Evolutionary conservation across 2,888 invertebrate genomes (phyloP), one percentile per base, ranked within the genome.

Genomic region (Epirrita christyi): DNA sequence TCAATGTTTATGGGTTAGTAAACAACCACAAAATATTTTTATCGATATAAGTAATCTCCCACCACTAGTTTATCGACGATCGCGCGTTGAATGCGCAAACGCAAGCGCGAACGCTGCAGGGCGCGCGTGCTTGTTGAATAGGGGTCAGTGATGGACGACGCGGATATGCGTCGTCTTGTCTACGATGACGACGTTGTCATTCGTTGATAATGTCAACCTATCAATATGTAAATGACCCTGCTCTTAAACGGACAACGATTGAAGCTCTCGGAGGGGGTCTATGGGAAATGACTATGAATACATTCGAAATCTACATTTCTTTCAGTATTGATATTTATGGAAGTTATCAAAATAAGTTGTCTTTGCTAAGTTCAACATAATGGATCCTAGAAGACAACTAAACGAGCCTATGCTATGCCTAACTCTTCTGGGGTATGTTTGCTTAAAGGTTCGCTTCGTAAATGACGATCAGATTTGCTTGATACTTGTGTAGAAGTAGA

Each of bases 41-140:
- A 52, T 58, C 55, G 50, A 41, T 55, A 67, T 68, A 63, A 63
- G 66, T 43, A 57, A 11, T 37, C 38, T 11, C 46, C 38, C 68
- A 61, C 58, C 73, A 66, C 68, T 71, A 60, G 42, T 37, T 27
- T 43, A 59, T 59, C 48, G 61, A 67, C 37, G 63, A 62, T 66
- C 74, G 78, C 76, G 72, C 71, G 66, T 70, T 70, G 80, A 75
- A 78, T 80, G 72, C 76, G 70, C 70, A 76, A 77, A 63, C 59
- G 61, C 68, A 66, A 68, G 72, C 67, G 68, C 75, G 82, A 82
- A 85, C 83, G 81, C 82, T 78, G 67, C 59, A 50, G 32, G 40
- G 48, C 62, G 64, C 76, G 85, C 86, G 86, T 86, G 86, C 75
- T 67, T 64, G 63, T 48, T 68, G 76, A 75, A 86, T 86, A 73